These are phyloP conservation scores for Monochamus alternatus DNA, from an alignment of 2,888 invertebrate genomes.

Conservation along the genomic window DNA sequence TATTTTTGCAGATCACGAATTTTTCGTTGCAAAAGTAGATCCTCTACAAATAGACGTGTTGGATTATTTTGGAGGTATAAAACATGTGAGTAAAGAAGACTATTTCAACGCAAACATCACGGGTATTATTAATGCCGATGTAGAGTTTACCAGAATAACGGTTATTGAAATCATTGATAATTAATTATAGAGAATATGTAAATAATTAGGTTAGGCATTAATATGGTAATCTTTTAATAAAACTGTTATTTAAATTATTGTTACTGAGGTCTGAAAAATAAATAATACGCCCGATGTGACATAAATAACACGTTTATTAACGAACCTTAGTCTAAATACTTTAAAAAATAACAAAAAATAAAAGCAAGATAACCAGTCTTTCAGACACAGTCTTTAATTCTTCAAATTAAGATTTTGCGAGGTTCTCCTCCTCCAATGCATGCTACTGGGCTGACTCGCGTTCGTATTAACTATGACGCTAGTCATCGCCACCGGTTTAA, in stretches of 20 bases:
- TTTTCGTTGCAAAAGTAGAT: slow-evolving; percentile 85
- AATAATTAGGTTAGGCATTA: too few relatives aligned
- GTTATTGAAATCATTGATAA: slow-evolving; percentile 28
- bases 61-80: slow-evolving; percentile 88
- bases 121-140: slow-evolving; percentile 47
- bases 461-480: slow-evolving; percentile 64
- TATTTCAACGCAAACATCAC: slow-evolving; percentile 69
- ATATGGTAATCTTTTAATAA: not conserved
- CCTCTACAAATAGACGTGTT: slow-evolving; percentile 83
- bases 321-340: slow-evolving; percentile 24
- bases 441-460: slow-evolving; percentile 59
- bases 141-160: slow-evolving; percentile 27
- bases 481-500: slow-evolving; percentile 55
- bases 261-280: not conserved
- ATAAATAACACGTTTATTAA: slow-evolving; percentile 40
- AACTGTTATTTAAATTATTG: not conserved
- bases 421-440: slow-evolving; percentile 73
- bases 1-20: slow-evolving; percentile 78
- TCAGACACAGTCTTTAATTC: slow-evolving; percentile 46
- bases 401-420: slow-evolving; percentile 65
- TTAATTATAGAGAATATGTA: too few relatives aligned
- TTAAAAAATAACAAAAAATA: slow-evolving; percentile 37
- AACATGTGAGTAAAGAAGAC: slow-evolving; percentile 77
- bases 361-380: slow-evolving; percentile 13
- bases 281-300: slow-evolving; percentile 2